Percentiles rank a stretch among this genome's conserved stretches.
phyloP scores from a whole-genome alignment of 1,140 invertebrate genomes.

The Chymomyza costata region DNA sequence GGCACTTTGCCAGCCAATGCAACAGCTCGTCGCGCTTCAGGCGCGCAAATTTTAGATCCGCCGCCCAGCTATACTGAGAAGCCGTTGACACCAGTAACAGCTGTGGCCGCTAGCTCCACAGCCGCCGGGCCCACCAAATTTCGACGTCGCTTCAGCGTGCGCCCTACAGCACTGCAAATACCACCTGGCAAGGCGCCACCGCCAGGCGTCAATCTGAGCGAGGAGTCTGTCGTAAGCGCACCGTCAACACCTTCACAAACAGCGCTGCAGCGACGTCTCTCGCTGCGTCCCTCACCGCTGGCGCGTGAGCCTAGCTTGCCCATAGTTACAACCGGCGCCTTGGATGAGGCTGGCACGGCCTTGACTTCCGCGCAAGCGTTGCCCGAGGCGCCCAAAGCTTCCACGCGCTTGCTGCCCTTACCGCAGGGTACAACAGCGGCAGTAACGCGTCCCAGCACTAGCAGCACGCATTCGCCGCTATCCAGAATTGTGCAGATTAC shows the following conservation, averaged over 20 bases:
- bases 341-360: slow-evolving; percentile 32
- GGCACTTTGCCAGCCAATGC: slow-evolving; percentile 52
- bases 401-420: slow-evolving; percentile 46
- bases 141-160: slow-evolving; percentile 67
- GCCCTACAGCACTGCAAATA: slow-evolving; percentile 68
- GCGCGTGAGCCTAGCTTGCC: slow-evolving; percentile 51
- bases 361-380: not conserved
- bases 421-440: slow-evolving; percentile 9
- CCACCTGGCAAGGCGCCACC: slow-evolving; percentile 69
- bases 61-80: slow-evolving; percentile 63
- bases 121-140: slow-evolving; percentile 40
- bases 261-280: slow-evolving; percentile 64
- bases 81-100: slow-evolving; percentile 1
- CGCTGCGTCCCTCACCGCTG: slow-evolving; percentile 67
- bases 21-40: slow-evolving; percentile 27
- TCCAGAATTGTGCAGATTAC: slow-evolving; percentile 71
- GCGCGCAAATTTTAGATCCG: slow-evolving; percentile 47
- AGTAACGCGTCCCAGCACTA: slow-evolving; percentile 48
- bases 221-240: slow-evolving; percentile 14
- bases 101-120: not conserved
- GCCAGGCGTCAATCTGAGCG: slow-evolving; percentile 43
- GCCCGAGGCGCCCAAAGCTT: slow-evolving; percentile 1
- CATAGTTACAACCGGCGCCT: slow-evolving; percentile 3
- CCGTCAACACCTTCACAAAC: slow-evolving; percentile 36
- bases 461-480: slow-evolving; percentile 70